phyloP scores from a whole-genome alignment of 2,888 invertebrate species.

The Pediacus dermestoides region DNA sequence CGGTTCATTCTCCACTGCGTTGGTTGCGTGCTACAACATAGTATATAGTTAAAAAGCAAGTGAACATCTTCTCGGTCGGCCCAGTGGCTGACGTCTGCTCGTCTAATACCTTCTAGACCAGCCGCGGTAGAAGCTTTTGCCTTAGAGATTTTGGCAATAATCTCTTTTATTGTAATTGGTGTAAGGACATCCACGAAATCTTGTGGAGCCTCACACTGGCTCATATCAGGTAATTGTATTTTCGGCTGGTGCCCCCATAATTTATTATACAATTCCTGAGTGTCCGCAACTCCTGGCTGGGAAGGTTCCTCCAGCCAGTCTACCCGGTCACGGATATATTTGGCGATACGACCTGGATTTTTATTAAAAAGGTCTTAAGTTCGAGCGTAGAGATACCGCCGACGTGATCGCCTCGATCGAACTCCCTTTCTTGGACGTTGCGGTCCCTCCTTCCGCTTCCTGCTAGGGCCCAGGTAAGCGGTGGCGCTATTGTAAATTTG shows the following conservation, averaged over 20 bases:
- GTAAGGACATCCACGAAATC: constrained; percentile 12
- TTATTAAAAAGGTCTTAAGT: constrained; percentile 36
- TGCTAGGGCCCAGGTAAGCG: too few species aligned
- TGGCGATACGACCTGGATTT: constrained; percentile 33
- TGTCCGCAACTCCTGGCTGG: constrained; percentile 10
- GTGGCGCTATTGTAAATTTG: too few species aligned
- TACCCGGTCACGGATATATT: constrained; percentile 28
- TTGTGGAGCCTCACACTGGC: constrained; percentile 9
- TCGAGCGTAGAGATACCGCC: constrained; percentile 30
- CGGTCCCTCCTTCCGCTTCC: too few species aligned
- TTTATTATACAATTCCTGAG: constrained; percentile 25
- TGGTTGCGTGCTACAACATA: constrained; percentile 25
- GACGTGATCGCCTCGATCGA: too few species aligned
- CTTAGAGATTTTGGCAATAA: constrained; percentile 19
- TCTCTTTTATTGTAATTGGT: constrained; percentile 16
- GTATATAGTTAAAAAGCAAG: constrained; percentile 19
- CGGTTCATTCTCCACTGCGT: constrained; percentile 35
- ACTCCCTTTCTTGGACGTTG: too few species aligned
- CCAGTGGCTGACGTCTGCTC: constrained; percentile 16
- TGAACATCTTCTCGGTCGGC: constrained; percentile 19
- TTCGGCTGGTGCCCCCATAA: constrained; percentile 32
- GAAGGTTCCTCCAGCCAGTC: constrained; percentile 26
- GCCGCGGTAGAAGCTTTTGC: constrained; percentile 25
- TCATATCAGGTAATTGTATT: constrained; percentile 23
- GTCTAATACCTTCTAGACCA: constrained; percentile 29